Evolutionary conservation across 2,113 vertebrate genomes (phyloP), one percentile per base, ranked within the genome.

Genomic region (Grallaria varia): DNA sequence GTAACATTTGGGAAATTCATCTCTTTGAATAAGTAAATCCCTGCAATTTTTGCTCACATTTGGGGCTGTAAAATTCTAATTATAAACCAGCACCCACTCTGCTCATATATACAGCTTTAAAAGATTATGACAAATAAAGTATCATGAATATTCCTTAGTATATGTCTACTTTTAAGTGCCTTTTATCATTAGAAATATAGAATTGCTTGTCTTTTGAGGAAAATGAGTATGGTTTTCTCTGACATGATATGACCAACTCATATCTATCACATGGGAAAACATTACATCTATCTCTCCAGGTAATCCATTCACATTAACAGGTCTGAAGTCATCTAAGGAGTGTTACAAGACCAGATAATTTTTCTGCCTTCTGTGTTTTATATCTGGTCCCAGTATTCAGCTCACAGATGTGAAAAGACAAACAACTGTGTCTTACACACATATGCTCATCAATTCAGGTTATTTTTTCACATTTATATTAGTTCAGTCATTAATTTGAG

Each of bases 71-170:
- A 92, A 94, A 72, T 40, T 8, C 85, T 39, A 88, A 79, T 84
- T n/a, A 63, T n/a, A 77, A 94, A 87, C 12, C 33, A 87, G 47
- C 3, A 74, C 8, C 30, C 35, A 10, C 19, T 74, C 13, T 67
- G 37, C 22, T 89, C 33, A 47, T 90, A 45, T 21, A 56, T n/a
- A 47, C 80, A 75, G 35, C 55, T 87, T 95, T 93, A 93, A 96
- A 72, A 94, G 76, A 92, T 89, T 91, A 84, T 79, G 39, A 94
- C 10, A 93, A 68, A 85, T 52, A 33, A 87, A 95, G 30, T 9
- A 7, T 78, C 37, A 88, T 49, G 42, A 84, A 44, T 91, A 68
- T 27, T n/a, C n/a, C 33, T 76, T 79, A 69, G 10, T 68, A 92
- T 84, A 84, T 69, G 17, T 78, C 44, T 81, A 30, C 58, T 95